These are phyloP conservation scores for Sturmia bella DNA, from an alignment of 2,888 invertebrate genomes.

Conservation along the genomic window DNA sequence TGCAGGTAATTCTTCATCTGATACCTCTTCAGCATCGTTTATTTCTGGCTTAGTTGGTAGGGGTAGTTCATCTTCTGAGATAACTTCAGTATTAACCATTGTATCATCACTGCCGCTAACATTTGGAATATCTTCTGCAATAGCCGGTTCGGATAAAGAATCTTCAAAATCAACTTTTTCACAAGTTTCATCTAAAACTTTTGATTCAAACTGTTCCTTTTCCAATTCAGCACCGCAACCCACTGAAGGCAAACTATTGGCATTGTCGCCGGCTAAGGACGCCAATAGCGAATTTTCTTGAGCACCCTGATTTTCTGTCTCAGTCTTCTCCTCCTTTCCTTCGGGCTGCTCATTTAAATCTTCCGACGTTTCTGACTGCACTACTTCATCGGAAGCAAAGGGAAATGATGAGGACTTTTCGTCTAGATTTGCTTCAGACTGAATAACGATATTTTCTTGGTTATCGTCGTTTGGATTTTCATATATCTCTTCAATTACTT, in stretches of 20 bases:
- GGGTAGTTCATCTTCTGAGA: slow-evolving; percentile 92
- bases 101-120: slow-evolving; percentile 78
- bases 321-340: slow-evolving; percentile 73
- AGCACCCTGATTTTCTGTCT: slow-evolving; percentile 74
- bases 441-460: slow-evolving; percentile 72
- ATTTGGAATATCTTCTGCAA: slow-evolving; percentile 78
- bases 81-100: slow-evolving; percentile 91
- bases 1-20: slow-evolving; percentile 89
- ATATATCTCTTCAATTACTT: slow-evolving; percentile 67
- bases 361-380: slow-evolving; percentile 80
- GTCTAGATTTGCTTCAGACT: slow-evolving; percentile 74
- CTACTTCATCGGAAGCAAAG: slow-evolving; percentile 76
- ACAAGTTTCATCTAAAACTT: slow-evolving; percentile 71
- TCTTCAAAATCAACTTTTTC: slow-evolving; percentile 77
- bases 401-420: slow-evolving; percentile 82
- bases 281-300: slow-evolving; percentile 81
- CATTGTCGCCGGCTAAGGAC: slow-evolving; percentile 81
- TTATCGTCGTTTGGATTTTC: slow-evolving; percentile 75
- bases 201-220: slow-evolving; percentile 77
- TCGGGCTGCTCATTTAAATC: slow-evolving; percentile 75
- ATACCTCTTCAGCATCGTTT: slow-evolving; percentile 92
- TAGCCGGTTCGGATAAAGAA: slow-evolving; percentile 78
- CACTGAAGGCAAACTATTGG: slow-evolving; percentile 81
- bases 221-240: slow-evolving; percentile 78
- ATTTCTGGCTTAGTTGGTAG: slow-evolving; percentile 88